Percentiles rank a stretch among this genome's conserved stretches.
phyloP scores from a whole-genome alignment of 2,888 invertebrate genomes.

The Hydroisotoma schaefferi region DNA sequence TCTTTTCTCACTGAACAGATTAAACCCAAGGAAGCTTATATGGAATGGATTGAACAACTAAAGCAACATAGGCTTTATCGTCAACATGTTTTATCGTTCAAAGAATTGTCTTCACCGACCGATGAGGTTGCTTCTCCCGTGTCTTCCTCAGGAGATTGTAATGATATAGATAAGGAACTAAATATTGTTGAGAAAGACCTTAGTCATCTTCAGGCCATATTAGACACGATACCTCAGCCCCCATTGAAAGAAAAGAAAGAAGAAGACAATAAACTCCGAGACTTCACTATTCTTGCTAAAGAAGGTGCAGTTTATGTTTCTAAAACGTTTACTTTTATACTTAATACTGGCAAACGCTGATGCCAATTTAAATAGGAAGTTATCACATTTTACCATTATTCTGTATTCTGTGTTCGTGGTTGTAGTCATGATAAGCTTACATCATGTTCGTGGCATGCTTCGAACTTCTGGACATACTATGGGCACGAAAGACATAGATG shows the following conservation, averaged over 20 bases:
- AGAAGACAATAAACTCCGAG: constrained; percentile 56
- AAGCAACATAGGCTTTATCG: constrained; percentile 72
- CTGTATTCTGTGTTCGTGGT: background rate
- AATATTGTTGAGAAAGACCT: constrained; percentile 66
- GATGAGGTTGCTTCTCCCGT: constrained; percentile 48
- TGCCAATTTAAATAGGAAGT: background rate
- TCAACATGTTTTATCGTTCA: constrained; percentile 68
- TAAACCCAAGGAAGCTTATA: constrained; percentile 66
- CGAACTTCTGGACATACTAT: constrained; percentile 41
- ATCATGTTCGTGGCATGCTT: constrained; percentile 43
- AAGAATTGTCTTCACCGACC: constrained; percentile 50
- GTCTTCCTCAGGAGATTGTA: constrained; percentile 32
- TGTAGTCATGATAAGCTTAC: constrained; percentile 45
- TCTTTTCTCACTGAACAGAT: constrained; percentile 52
- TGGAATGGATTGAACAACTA: constrained; percentile 70
- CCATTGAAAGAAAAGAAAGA: constrained; percentile 29
- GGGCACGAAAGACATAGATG: constrained; percentile 41
- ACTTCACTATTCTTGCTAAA: constrained; percentile 66
- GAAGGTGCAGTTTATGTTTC: constrained; percentile 55
- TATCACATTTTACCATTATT: background rate
- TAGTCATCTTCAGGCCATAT: constrained; percentile 63
- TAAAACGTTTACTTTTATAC: background rate
- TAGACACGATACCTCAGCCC: constrained; percentile 54
- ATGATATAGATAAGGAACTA: constrained; percentile 61
- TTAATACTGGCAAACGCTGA: background rate